Evolutionary conservation across 2,113 vertebrate species (phyloP).

Genomic region (Mixornis gularis): DNA sequence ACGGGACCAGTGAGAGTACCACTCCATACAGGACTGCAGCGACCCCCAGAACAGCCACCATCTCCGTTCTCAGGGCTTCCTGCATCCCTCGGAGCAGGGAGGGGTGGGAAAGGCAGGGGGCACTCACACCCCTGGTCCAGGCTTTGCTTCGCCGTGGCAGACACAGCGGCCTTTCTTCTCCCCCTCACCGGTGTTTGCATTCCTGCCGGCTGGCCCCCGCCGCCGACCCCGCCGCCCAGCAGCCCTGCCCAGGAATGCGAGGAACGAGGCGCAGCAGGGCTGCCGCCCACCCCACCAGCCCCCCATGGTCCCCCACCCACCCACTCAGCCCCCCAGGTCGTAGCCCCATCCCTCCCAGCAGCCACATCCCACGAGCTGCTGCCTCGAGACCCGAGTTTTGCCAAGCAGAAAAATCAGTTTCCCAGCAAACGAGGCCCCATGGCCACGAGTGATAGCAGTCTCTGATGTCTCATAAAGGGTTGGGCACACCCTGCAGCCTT

Average conservation of each 20-base stretch:
- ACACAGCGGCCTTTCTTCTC: constrained; percentile 55
- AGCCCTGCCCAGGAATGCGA: constrained; percentile 54
- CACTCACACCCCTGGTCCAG: background rate
- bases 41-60: rapidly evolving
- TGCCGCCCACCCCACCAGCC: background rate
- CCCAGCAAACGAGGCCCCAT: background rate
- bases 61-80: background rate
- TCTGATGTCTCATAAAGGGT: background rate
- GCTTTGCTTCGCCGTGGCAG: background rate
- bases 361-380: background rate
- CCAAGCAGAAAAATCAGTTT: background rate
- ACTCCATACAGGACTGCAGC: rapidly evolving
- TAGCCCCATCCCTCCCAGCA: background rate
- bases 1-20: rapidly evolving
- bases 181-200: constrained; percentile 54
- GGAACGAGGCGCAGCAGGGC: constrained; percentile 32
- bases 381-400: background rate
- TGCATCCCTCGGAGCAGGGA: rapidly evolving
- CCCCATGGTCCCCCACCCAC: background rate
- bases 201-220: constrained; percentile 28
- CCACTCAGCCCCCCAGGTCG: background rate
- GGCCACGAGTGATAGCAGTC: background rate
- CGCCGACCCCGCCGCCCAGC: constrained; percentile 10
- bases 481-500: background rate
- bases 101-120: background rate